Evolutionary conservation across 2,888 invertebrate genomes (phyloP).

Genomic region (Gari tellinella): DNA sequence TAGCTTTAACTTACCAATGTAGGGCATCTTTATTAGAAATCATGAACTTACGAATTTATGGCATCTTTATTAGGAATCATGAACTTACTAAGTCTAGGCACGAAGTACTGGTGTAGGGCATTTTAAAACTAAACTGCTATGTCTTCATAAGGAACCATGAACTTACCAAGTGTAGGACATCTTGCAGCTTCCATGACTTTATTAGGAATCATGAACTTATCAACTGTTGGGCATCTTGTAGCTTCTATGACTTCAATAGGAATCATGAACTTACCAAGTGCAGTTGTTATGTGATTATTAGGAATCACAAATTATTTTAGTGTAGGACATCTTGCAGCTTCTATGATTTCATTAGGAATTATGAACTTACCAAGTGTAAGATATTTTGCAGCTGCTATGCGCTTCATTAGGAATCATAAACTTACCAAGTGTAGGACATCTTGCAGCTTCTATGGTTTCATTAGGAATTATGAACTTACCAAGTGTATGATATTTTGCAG

Average conservation of each 20-base stretch:
- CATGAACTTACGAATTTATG: no score
- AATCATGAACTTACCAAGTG: constrained; percentile 39
- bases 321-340: background rate
- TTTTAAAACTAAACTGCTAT: no score
- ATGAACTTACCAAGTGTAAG: constrained; percentile 38
- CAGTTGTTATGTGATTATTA: no score
- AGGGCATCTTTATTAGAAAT: no score
- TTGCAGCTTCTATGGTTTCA: constrained; percentile 1
- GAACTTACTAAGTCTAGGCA: no score
- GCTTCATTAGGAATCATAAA: background rate
- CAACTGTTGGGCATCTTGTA: constrained; percentile 1
- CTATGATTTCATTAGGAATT: constrained; percentile 33
- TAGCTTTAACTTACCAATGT: no score
- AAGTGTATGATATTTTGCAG: constrained; percentile 45
- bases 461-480: constrained; percentile 43
- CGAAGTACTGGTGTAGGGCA: no score
- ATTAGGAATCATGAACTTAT: constrained; percentile 39
- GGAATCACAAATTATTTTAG: constrained; percentile 19
- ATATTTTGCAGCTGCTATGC: constrained; percentile 51
- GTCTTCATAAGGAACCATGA: no score
- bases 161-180: constrained; percentile 6
- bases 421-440: constrained; percentile 24
- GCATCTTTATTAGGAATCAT: no score
- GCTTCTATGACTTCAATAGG: constrained; percentile 15
- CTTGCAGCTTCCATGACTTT: constrained; percentile 1